Evolutionary conservation across 1,140 invertebrate genomes (phyloP), one percentile per base, ranked within the genome.

Genomic region (Cyclargus thomasi): DNA sequence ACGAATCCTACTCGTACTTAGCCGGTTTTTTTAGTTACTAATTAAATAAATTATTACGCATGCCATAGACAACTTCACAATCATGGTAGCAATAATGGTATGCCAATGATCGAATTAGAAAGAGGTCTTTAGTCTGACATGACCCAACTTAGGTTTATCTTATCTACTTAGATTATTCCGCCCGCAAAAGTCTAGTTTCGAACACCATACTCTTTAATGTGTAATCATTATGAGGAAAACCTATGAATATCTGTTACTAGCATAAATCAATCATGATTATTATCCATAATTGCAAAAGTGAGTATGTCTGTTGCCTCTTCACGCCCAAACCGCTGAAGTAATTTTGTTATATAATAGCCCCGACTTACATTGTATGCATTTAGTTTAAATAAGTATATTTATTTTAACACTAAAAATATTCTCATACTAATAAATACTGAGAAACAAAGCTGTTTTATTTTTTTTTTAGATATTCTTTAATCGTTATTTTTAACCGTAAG

Each of bases 351-450:
- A 20, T n/a, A 17, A 59, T 21, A 11, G 8, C 55, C 20, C 20
- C 18, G 20, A 20, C 7, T 18, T 57, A 20, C 18, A 18, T 21
- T 18, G 17, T 59, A 59, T 59, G 55, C 55, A 59, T 59, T 59
- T 59, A 59, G 18, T 59, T 59, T 59, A 20, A 59, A 10, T 59
- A 57, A 57, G 55, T 57, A 20, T 59, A 59, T 59, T 59, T 59
- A 59, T 59, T 20, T 59, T 55, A 59, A 20, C 6, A 59, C 17
- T 57, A 57, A 59, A n/a, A 11, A 20, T 5, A 20, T 20, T 18
- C 55, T 20, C 20, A 20, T 18, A 18, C 20, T 20, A 20, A 59
- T 59, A 59, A 59, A 20, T 20, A 59, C 18, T 59, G 18, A 20
- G 55, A 5, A 20, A 59, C 18, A 11, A 59, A 18, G 6, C 8